Evolutionary conservation across 2,113 vertebrate genomes (phyloP), one percentile per base, ranked within the genome.

Genomic region (Hipposideros armiger): DNA sequence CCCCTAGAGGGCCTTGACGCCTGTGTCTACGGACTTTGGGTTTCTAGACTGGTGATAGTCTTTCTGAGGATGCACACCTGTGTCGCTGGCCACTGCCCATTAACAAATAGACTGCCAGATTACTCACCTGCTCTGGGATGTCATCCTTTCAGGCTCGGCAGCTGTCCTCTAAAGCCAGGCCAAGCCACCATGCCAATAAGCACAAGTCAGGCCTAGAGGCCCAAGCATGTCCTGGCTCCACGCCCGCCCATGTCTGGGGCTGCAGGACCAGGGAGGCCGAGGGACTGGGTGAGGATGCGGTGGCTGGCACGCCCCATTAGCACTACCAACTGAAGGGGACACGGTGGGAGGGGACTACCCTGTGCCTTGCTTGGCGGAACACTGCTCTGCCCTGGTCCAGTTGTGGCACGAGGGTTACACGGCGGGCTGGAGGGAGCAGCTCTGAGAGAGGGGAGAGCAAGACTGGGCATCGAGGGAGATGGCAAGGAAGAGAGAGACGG

Each of bases 341-440:
- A 4, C 42, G 0, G 3, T n/a, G 17, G 28, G 80, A 52, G 9
- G n/a, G 2, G 36, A 36, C 22, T 15, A 36, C 19, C 36, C 69
- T 42, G 54, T 5, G n/a, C n/a, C 70, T 64, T 87, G 54, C 14
- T 5, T 2, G 5, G 28, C 9, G 4, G 28, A 52, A 9, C 0
- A 0, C 32, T 5, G 11, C 54, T 30, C 17, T n/a, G 40, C 32
- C 26, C 0, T 4, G 1, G 0, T 28, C 52, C 7, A 0, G 0
- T 10, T 62, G 47, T 4, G n/a, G 2, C 11, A 8, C 3, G 1
- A 54, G 30, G 40, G 52, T 28, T 40, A 32, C 54, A 26, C 17
- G 1, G 28, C 22, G 16, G 47, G n/a, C 64, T 7, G 26, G 17
- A 28, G 16, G 19, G 13, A 17, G 36, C 9, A 5, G 9, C 60